Evolutionary conservation across 2,113 vertebrate genomes (phyloP).

Genomic region (Heterotis niloticus): DNA sequence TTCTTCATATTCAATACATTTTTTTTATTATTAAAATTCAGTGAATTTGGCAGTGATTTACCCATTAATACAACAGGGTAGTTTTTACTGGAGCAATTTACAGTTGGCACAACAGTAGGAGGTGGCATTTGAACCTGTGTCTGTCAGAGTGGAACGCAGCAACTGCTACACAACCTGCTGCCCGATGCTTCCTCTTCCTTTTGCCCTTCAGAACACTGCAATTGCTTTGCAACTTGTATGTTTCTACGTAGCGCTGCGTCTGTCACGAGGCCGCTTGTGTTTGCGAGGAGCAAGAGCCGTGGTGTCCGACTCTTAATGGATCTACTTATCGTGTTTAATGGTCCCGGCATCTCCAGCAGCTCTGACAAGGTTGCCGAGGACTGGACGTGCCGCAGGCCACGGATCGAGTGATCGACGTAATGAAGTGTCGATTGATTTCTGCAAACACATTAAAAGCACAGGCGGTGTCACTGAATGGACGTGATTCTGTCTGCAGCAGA

Average conservation of each 20-base stretch:
- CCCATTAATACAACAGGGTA: too few relatives aligned
- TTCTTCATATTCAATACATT: background rate
- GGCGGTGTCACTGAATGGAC: constrained; percentile 1
- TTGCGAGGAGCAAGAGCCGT: background rate
- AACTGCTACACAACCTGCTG: background rate
- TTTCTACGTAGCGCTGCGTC: background rate
- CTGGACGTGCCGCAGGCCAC: background rate
- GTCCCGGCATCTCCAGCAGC: background rate
- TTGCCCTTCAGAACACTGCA: background rate
- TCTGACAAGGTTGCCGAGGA: constrained; percentile 23
- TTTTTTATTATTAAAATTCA: background rate
- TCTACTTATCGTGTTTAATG: background rate
- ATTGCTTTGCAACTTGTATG: background rate
- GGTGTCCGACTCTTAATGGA: background rate
- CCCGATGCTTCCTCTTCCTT: too few relatives aligned
- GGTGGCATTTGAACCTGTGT: too few relatives aligned
- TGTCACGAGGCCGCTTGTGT: background rate
- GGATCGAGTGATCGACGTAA: constrained; percentile 19
- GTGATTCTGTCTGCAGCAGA: background rate
- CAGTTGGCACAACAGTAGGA: too few relatives aligned
- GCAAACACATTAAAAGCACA: constrained; percentile 3
- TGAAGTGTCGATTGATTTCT: constrained; percentile 27
- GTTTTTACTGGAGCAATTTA: too few relatives aligned
- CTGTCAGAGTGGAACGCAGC: too few relatives aligned
- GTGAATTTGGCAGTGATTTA: background rate